Evolutionary conservation across 1,140 invertebrate species (phyloP).

Genomic region (Calycopis cecrops): DNA sequence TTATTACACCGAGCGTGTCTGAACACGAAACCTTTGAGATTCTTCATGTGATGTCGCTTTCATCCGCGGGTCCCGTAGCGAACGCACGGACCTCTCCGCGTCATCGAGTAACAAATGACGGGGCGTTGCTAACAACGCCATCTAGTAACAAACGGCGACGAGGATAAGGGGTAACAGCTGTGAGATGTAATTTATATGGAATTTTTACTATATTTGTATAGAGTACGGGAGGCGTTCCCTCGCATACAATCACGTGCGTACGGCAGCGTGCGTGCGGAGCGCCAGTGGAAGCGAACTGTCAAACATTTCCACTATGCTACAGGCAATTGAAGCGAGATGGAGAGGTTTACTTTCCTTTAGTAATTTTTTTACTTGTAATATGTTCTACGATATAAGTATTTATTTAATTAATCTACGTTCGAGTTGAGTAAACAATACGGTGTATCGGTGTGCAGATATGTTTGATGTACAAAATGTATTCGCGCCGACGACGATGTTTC

Average conservation of each 20-base stretch:
- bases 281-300: conserved; percentile 27
- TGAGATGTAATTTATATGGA: conserved; percentile 35
- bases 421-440: conserved; percentile 19
- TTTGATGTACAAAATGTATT: conserved; percentile 6
- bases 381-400: conserved; percentile 70
- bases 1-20: conserved; percentile 22
- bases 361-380: conserved; percentile 56
- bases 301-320: conserved; percentile 49
- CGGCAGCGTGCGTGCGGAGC: conserved; percentile 30
- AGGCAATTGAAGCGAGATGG: conserved; percentile 32
- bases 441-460: not conserved
- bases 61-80: conserved; percentile 11
- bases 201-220: conserved; percentile 30
- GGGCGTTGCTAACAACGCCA: too few relatives aligned
- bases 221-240: conserved; percentile 1
- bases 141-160: too few relatives aligned
- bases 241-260: not conserved
- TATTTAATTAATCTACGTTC: conserved; percentile 61
- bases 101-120: not conserved
- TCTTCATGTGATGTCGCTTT: conserved; percentile 19
- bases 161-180: conserved; percentile 27
- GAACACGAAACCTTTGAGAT: conserved; percentile 21
- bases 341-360: conserved; percentile 46
- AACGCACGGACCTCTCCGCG: conserved; percentile 10
- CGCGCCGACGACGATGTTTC: conserved; percentile 13